Base-by-base conservation (phyloP, 2,888 invertebrate species). In the Chouioia cunea region DNA sequence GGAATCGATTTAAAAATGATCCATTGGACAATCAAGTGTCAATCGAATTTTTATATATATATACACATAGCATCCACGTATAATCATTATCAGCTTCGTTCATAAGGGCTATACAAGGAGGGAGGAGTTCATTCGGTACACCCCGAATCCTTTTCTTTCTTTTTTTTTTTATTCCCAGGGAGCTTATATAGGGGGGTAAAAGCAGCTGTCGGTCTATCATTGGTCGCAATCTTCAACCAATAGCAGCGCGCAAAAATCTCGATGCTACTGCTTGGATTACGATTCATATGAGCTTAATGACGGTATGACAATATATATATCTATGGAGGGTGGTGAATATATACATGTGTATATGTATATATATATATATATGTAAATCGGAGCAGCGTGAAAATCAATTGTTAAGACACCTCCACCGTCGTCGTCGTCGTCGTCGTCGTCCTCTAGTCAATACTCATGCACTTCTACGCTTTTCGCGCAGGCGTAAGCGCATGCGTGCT, bases 181-280 rank as follows among this genome's bases (percentile, higher is more conserved):
- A 36, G 36, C 36, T 36, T 36, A 36, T 10, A 36, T 10, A 36
- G 23, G 20, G 47, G 36, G 15, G 54, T 1, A 57, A 53, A 43
- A 27, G 64, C 70, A 68, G 77, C 84, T 83, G 84, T 82, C 82
- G 83, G 16, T 77, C 80, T 84, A 85, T 85, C 85, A 85, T 85
- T 85, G 85, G 85, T 82, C 81, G 79, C 81, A 82, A 85, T 84
- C 85, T 84, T 75, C 77, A 77, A 10, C 50, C 12, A 50, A 36
- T 36, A 12, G 36, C 12, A 6, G 36, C 36, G 36, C 36, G 36
- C 36, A 3, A 10, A 36, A 36, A 36, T 10, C 36, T 36, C 1
- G 48, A 16, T 50, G 50, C 50, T n/a, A 4, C 50, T n/a, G 50
- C 50, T 50, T 12, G 50, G 16, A 36, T 36, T 36, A 36, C 36